These are phyloP conservation scores for Drosophila rufa DNA, from an alignment of 1,140 invertebrate genomes.

Conservation along the genomic window DNA sequence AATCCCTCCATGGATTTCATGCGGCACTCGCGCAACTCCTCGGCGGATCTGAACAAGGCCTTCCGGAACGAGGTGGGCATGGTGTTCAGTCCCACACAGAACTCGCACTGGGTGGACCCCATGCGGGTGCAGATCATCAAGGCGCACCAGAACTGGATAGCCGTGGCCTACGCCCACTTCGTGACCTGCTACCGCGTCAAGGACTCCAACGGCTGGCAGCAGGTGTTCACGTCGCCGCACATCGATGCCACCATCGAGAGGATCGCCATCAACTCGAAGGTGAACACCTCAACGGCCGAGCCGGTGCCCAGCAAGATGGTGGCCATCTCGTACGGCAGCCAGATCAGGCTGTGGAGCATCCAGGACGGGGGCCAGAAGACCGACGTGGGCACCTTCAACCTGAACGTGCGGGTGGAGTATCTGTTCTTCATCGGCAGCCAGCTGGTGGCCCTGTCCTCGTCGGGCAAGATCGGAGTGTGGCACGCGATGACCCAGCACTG, in stretches of 20 bases:
- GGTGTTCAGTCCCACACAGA: constrained; percentile 88
- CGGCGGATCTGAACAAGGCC: constrained; percentile 91
- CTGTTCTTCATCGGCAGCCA: constrained; percentile 99
- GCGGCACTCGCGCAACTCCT: constrained; percentile 91
- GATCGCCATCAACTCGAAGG: constrained; percentile 97
- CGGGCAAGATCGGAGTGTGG: constrained; percentile 99
- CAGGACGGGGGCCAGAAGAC: constrained; percentile 91
- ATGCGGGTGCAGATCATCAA: constrained; percentile 96
- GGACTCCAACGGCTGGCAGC: constrained; percentile 98
- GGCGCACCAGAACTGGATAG: constrained; percentile 99
- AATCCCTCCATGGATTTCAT: constrained; percentile 92
- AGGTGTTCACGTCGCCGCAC: constrained; percentile 96
- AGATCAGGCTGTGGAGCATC: constrained; percentile 96
- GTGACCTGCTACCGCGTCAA: constrained; percentile 97
- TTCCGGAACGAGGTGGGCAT: constrained; percentile 90
- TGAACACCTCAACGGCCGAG: constrained; percentile 86
- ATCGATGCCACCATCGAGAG: constrained; percentile 96
- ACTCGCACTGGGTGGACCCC: constrained; percentile 91
- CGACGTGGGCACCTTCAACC: constrained; percentile 95
- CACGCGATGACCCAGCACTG: constrained; percentile 99
- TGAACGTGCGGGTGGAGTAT: constrained; percentile 96
- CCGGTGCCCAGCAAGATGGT: constrained; percentile 91
- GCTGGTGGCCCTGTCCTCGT: constrained; percentile 95
- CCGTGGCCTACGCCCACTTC: constrained; percentile 97
- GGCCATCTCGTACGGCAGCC: constrained; percentile 93